Evolutionary conservation across 2,888 invertebrate genomes (phyloP), one percentile per base, ranked within the genome.

Genomic region (Ochropleura plecta): DNA sequence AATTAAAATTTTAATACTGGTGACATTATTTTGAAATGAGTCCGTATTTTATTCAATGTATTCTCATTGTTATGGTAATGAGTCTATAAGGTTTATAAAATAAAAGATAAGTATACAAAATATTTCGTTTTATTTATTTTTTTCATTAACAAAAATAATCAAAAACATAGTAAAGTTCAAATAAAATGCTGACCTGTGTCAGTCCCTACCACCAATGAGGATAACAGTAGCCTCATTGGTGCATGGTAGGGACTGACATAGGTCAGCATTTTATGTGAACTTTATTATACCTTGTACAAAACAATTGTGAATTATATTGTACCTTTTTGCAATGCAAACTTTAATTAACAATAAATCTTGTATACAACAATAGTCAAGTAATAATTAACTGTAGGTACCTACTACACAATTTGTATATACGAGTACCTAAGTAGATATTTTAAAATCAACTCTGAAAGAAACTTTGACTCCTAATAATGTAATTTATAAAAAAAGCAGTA

Each of bases 31-130:
- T 64, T 64, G 51, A 65, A 55, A 57, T 68, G 68, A 69, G 57
- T 69, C 68, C 57, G 44, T 69, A 57, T 69, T 69, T 69, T 57
- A 57, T 55, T 69, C 68, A 57, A 69, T 69, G 57, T 57, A 69
- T 8, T 57, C 44, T 57, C 46, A 69, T 69, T 69, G 57, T 69
- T 69, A 69, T 69, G 14, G 44, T 69, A 69, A 44, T 69, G 69
- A 69, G 69, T 69, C 59, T 7, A 12, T 69, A 69, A 69, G 53
- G 55, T 67, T 53, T 67, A 67, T 53, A 67, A 53, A 67, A 67
- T 63, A 63, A 63, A 63, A 63, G 63, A 63, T 63, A 63, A 63
- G 48, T 30, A 63, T 63, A 48, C 40, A 67, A 67, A 67, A n/a
- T 67, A 67, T 67, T 67, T 55, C 67, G 30, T 67, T 53, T 67